Evolutionary conservation across 2,113 vertebrate species (phyloP).

Genomic region (Mesocricetus auratus): DNA sequence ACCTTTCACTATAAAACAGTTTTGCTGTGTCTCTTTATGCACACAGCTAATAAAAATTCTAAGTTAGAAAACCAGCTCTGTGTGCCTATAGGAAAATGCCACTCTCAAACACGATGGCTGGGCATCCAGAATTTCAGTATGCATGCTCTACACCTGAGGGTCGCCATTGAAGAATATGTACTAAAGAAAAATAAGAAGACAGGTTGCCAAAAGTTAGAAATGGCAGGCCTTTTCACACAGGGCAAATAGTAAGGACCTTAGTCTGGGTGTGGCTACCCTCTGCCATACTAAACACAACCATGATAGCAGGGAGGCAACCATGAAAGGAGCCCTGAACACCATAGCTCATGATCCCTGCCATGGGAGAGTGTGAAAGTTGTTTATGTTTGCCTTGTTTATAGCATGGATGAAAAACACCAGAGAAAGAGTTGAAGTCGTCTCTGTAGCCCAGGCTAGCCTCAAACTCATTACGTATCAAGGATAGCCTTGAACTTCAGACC

Average conservation of each 20-base stretch:
- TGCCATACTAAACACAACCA: accelerated
- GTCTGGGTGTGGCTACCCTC: not conserved
- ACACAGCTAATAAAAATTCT: not conserved
- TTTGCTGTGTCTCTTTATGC: not conserved
- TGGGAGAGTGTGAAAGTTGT: not conserved
- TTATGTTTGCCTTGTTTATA: accelerated
- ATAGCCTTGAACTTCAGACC: not conserved
- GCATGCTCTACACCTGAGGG: not conserved
- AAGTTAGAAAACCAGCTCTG: not conserved
- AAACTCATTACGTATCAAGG: not conserved
- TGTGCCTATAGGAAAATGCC: not conserved
- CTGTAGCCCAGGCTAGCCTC: not conserved
- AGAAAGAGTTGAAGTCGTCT: not conserved
- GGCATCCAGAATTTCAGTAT: not conserved
- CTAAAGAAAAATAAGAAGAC: not conserved
- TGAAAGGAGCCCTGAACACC: not conserved
- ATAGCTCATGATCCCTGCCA: not conserved
- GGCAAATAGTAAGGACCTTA: not conserved
- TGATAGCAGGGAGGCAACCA: accelerated
- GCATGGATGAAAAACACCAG: not conserved
- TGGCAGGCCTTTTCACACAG: not conserved
- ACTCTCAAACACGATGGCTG: not conserved
- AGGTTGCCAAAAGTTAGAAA: not conserved
- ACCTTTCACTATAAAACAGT: not conserved
- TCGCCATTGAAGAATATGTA: not conserved